Evolutionary conservation across 2,797 vertebrate species (phyloP).

Genomic region (Neosilurus mollespiculum): DNA sequence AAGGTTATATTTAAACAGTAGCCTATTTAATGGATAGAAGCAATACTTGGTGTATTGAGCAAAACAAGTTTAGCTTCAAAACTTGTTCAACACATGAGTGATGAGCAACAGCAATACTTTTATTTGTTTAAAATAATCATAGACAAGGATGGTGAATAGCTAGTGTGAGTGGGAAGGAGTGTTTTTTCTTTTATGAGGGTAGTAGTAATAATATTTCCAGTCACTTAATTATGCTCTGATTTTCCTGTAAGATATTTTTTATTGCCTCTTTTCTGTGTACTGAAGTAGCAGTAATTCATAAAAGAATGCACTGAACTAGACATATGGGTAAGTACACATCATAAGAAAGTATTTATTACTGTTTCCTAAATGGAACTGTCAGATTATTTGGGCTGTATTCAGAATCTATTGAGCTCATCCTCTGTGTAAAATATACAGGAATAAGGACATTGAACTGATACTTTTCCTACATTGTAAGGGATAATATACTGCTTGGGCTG

Average conservation of each 20-base stretch:
- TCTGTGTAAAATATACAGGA: background rate
- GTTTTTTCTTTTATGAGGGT: background rate
- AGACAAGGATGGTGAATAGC: background rate
- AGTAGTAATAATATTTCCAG: background rate
- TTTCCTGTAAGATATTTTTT: background rate
- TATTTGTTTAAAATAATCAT: background rate
- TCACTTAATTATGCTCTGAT: background rate
- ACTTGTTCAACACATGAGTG: conserved; percentile 6
- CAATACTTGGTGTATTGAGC: no score
- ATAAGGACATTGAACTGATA: background rate
- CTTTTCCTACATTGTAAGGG: background rate
- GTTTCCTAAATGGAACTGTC: background rate
- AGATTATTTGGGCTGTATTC: background rate
- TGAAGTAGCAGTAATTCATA: background rate
- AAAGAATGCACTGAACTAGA: background rate
- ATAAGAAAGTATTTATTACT: background rate
- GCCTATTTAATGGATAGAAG: no score
- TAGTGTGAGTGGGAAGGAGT: background rate
- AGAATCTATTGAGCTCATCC: background rate
- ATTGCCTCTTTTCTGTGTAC: background rate
- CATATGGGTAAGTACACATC: background rate
- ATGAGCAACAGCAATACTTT: background rate
- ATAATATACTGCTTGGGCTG: background rate
- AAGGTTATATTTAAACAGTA: no score
- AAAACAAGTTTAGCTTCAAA: no score